phyloP scores from a whole-genome alignment of 2,888 invertebrate genomes.

The Catocala fraxini region DNA sequence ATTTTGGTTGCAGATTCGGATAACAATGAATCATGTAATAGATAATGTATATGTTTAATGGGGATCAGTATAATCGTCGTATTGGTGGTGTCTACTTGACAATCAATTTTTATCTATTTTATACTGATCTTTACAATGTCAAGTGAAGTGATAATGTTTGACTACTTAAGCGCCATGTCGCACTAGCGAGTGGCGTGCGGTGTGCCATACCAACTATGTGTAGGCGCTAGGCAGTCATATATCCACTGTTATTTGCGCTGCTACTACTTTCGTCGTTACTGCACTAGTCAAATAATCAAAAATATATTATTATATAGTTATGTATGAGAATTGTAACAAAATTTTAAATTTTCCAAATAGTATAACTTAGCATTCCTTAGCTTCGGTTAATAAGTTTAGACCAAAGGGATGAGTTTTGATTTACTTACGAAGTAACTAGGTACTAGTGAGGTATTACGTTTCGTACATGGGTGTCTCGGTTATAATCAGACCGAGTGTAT shows the following conservation, averaged over 20 bases:
- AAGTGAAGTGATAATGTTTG: background rate
- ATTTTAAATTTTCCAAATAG: conserved; percentile 9
- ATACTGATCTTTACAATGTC: background rate
- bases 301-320: conserved; percentile 16
- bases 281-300: conserved; percentile 42
- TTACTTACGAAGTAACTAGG: background rate
- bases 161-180: too few relatives aligned
- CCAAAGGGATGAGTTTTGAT: conserved; percentile 19
- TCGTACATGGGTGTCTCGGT: too few relatives aligned
- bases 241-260: too few relatives aligned
- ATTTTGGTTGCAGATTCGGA: too few relatives aligned
- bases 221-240: too few relatives aligned
- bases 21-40: background rate
- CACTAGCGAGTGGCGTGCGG: too few relatives aligned
- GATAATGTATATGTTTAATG: background rate
- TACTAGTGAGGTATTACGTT: background rate
- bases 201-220: too few relatives aligned
- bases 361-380: conserved; percentile 34
- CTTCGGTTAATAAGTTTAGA: conserved; percentile 24
- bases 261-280: conserved; percentile 11
- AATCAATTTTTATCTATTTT: background rate
- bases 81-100: background rate
- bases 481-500: too few relatives aligned
- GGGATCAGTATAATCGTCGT: conserved; percentile 3
- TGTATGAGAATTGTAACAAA: background rate